Base-by-base conservation (phyloP, 2,113 vertebrate species). In the Podarcis muralis region DNA sequence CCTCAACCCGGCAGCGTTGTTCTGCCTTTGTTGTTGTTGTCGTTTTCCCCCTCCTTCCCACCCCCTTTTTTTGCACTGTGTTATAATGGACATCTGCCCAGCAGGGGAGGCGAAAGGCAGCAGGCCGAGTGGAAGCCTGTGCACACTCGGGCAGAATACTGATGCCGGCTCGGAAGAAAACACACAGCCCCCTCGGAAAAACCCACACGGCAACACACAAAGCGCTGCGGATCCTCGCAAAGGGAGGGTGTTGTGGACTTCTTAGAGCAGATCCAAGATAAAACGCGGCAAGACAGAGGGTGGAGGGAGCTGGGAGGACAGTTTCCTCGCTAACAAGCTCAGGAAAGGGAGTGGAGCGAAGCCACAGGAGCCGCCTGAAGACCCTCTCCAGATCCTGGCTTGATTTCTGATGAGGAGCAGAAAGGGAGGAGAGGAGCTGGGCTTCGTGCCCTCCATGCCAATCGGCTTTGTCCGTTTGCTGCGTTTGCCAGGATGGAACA, bases 1-100 rank as follows among this genome's bases (percentile, higher is more conserved):
- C 84, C 77, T 4, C 75, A 95, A 91, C 87, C 48, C 48, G 48
- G 89, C 93, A 84, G 91, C 79, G 90, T 93, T 93, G 86, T 91
- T 92, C 93, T 95, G 92, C 95, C 90, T 94, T 94, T 93, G 94
- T 91, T 94, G 92, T 92, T 53, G 74, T 92, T 93, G 92, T n/a
- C n/a, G n/a, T 48, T 23, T 84, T 6, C 35, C 11, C 35, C 71
- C 74, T 53, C 30, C 85, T 84, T 15, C 35, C 71, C 74, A 57
- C 35, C 85, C 18, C 75, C 83, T 92, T 91, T 91, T 92, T 91
- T 91, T 75, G 90, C 85, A 90, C 92, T 89, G 88, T 91, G 87
- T 87, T 89, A 82, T 83, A 95, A 96, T 11, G 87, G 96, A 94
- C 95, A 95, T 93, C 89, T 95, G 93, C 93, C 88, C 90, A 20